These are phyloP conservation scores for Lepeophtheirus salmonis DNA, from an alignment of 1,140 invertebrate species.

Conservation along the genomic window DNA sequence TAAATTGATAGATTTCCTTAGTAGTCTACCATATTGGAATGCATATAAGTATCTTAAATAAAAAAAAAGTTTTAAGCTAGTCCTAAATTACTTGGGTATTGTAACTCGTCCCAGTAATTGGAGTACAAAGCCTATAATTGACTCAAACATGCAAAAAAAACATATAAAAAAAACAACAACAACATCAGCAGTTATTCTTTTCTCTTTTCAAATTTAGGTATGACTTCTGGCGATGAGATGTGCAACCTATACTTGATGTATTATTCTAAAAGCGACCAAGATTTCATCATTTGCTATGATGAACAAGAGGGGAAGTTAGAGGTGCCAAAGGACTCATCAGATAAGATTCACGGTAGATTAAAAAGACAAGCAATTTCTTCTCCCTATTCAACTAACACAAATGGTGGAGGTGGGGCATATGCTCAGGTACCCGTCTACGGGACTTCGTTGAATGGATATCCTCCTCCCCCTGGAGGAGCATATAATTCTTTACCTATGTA, in stretches of 20 bases:
- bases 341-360: neutral
- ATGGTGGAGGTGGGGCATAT: constrained; percentile 16
- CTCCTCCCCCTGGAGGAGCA: constrained; percentile 17
- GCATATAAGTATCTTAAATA: too few relatives aligned
- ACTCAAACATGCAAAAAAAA: neutral
- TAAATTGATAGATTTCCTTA: too few relatives aligned
- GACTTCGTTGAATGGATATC: constrained; percentile 20
- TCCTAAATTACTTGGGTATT: too few relatives aligned
- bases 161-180: neutral
- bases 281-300: neutral
- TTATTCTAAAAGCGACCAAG: constrained; percentile 29
- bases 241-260: constrained; percentile 51
- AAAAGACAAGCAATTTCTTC: neutral
- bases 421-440: constrained; percentile 3
- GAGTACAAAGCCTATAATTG: too few relatives aligned
- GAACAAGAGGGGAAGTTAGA: neutral
- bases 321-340: neutral
- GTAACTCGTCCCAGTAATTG: too few relatives aligned
- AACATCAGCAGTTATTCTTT: too few relatives aligned
- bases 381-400: neutral
- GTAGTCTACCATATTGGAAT: too few relatives aligned
- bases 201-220: constrained; percentile 25
- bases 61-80: too few relatives aligned
- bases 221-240: constrained; percentile 44
- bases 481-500: neutral